Base-by-base conservation (phyloP, 2,888 invertebrate species). In the Cheilosia soror region DNA sequence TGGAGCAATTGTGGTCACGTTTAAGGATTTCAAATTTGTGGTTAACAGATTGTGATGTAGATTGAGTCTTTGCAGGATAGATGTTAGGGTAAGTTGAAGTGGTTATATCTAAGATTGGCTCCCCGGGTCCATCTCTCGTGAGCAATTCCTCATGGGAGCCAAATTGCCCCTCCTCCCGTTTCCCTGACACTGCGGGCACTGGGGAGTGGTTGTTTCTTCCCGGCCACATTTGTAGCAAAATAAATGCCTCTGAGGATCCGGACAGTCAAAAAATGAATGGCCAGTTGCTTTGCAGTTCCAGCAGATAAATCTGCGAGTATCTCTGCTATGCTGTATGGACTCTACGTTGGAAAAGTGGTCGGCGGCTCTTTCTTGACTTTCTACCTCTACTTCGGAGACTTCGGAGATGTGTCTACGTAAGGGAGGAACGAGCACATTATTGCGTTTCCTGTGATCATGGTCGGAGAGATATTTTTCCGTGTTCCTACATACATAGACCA, bases 401-500 rank as follows among this genome's bases (percentile, higher is more conserved):
- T n/a, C n/a, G 20, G 20, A 20, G 20, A 6, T 0, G 3, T 31
- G n/a, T 2, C 55, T 11, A 2, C 55, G 31, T 2, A 6, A 2
- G 1, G 31, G 31, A 6, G 31, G 55, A n/a, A 31, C 58, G 15
- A 6, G 11, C 9, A 3, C 25, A 6, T 40, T 57, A 15, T 42
- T 42, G 5, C 42, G 42, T 4, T n/a, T 42, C 2, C 42, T 4
- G 0, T 13, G 20, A 3, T 49, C 49, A 20, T 6, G 49, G 4
- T n/a, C 31, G 2, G 2, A 7, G 7, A 31, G 20, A 42, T 27
- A 60, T 7, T 60, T 60, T 13, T 60, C 42, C 4, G 40, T 27
- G 20, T 40, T 60, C 3, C 27, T 4, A 29, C 60, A 60, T 1
- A 60, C 42, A 25, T 42, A 42, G 4, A 42, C 60, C 60, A 60